Evolutionary conservation across 2,888 invertebrate genomes (phyloP), one percentile per base, ranked within the genome.

Genomic region (Heterodera filipjevi): DNA sequence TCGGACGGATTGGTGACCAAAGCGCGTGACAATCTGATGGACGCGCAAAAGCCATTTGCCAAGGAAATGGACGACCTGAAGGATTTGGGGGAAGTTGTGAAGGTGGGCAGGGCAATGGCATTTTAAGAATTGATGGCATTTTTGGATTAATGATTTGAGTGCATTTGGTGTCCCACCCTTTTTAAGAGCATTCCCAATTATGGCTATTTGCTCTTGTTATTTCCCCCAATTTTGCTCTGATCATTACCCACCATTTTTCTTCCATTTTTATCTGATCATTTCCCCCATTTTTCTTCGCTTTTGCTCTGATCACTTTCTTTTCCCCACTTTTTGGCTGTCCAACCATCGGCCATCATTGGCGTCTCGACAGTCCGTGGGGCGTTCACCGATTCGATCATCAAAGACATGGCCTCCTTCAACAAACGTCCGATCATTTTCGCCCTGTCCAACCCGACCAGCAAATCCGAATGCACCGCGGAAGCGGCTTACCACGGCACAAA

Each of bases 381-480:
- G 22, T 99, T 99, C 91, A 96, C 94, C 0, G 90, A 93, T 35
- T 93, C 93, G 84, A 94, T 99, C 87, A 92, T 99, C 78, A 91
- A 92, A 86, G 92, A 93, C 89, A 96, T 99, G 97, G 95, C 92
- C 22, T 91, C 92, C 76, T 92, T 93, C 89, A 95, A 95, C 90
- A 92, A 93, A 35, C 92, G 92, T 77, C 99, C 99, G 2, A 93
- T 99, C 81, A 95, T 99, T 86, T 99, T 99, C 91, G 98, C 99
- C 19, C 92, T 99, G 72, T 97, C 97, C 90, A 99, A 99, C 92
- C 99, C 99, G 77, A 99, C 99, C 77, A 93, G 93, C 90, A 96
- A 96, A 91, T 96, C 99, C 0, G 99, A 99, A 91, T 99, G 99
- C 90, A 98, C 99, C n/a, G 99, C 99, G n/a, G 95, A 96, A 90